phyloP scores from a whole-genome alignment of 2,113 vertebrate species.

The Gavia stellata region DNA sequence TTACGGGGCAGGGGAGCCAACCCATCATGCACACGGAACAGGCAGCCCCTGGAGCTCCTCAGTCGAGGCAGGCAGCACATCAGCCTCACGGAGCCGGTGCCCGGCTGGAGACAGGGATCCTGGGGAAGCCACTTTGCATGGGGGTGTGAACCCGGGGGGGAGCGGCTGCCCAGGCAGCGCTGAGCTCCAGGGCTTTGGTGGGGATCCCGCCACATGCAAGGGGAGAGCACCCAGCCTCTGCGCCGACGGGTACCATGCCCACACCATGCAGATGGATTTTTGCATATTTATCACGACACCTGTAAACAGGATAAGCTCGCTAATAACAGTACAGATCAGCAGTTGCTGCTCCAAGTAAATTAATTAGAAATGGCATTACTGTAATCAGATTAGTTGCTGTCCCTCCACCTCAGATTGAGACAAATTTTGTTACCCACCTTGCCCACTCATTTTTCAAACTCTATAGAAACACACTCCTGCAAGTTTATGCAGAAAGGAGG shows the following conservation, averaged over 20 bases:
- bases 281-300: background rate
- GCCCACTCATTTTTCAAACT: background rate
- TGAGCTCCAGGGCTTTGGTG: background rate
- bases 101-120: background rate
- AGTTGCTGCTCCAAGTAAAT: background rate
- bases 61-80: background rate
- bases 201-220: background rate
- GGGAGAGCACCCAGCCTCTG: background rate
- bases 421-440: background rate
- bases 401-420: background rate
- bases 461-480: background rate
- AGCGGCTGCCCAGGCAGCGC: background rate
- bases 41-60: background rate
- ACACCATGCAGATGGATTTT: background rate
- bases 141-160: background rate
- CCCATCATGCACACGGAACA: background rate
- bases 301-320: background rate
- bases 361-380: background rate
- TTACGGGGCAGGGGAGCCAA: background rate
- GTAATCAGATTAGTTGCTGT: conserved; percentile 27
- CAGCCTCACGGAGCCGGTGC: background rate
- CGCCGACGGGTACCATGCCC: background rate
- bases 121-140: background rate
- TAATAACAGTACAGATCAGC: background rate
- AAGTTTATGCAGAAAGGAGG: background rate